A percentile compares a stretch with the other conserved stretches of the same genome.
These are phyloP conservation scores for Chaunax sp. DNA, from an alignment of 2,797 vertebrate species.

Conservation along the genomic window DNA sequence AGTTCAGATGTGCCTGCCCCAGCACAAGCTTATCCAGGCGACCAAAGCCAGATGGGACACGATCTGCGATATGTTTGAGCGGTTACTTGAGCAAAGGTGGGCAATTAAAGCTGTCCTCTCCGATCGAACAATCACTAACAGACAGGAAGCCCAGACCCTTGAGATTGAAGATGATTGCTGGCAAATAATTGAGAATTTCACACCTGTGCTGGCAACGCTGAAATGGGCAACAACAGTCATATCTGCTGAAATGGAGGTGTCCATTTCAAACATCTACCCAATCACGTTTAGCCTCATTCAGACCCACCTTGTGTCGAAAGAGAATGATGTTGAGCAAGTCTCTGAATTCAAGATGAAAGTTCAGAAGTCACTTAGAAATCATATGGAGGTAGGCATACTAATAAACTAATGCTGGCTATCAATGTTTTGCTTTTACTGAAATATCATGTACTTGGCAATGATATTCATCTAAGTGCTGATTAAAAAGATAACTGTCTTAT, in stretches of 20 bases:
- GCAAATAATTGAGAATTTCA: conserved; percentile 75
- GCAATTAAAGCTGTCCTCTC: conserved; percentile 75
- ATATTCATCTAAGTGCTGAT: not conserved
- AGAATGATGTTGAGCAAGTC: conserved; percentile 66
- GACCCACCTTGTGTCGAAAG: conserved; percentile 70
- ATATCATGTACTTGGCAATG: not conserved
- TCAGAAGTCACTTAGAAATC: conserved; percentile 63
- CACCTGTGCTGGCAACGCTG: conserved; percentile 68
- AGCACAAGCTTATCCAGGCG: conserved; percentile 64
- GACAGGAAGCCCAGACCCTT: conserved; percentile 63
- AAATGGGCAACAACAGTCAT: conserved; percentile 77
- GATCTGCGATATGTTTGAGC: conserved; percentile 72
- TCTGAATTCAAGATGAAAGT: conserved; percentile 73
- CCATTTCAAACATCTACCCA: conserved; percentile 78
- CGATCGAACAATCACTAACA: conserved; percentile 65
- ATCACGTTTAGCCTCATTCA: conserved; percentile 78
- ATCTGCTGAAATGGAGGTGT: conserved; percentile 71
- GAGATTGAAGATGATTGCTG: conserved; percentile 75
- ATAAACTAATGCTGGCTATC: not conserved
- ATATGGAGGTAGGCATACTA: conserved; percentile 66
- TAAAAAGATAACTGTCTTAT: not conserved
- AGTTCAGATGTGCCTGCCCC: conserved; percentile 70
- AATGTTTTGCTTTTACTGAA: not conserved
- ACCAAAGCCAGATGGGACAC: conserved; percentile 70
- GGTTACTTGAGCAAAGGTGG: conserved; percentile 73